Percentiles rank a stretch among this genome's conserved stretches.
Evolutionary conservation across 2,113 vertebrate genomes (phyloP).

Genomic region (Hystrix brachyura): DNA sequence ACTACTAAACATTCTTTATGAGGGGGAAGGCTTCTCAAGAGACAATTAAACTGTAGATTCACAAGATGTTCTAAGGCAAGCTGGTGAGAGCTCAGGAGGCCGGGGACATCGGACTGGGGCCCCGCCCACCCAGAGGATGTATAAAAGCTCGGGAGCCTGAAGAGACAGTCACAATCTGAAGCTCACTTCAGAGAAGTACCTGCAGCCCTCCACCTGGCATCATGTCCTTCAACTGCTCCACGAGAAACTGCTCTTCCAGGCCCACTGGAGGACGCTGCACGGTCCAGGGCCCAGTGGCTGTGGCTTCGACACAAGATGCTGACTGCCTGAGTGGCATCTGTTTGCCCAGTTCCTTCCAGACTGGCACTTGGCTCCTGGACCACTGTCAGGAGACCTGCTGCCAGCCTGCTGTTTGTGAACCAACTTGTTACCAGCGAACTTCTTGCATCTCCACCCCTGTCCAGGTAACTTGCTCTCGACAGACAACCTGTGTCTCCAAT

Average conservation of each 20-base stretch:
- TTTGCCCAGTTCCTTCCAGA: slow-evolving; percentile 83
- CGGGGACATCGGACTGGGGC: not conserved
- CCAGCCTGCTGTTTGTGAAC: slow-evolving; percentile 66
- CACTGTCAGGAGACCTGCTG: slow-evolving; percentile 74
- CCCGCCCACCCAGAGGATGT: slow-evolving; percentile 68
- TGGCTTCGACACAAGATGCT: not conserved
- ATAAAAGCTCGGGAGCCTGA: slow-evolving; percentile 62
- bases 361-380: slow-evolving; percentile 82
- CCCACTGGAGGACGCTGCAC: slow-evolving; percentile 3
- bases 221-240: slow-evolving; percentile 81
- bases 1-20: slow-evolving; percentile 83
- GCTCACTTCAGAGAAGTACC: not conserved
- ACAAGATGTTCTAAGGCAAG: slow-evolving; percentile 74
- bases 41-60: slow-evolving; percentile 76
- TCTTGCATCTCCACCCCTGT: slow-evolving; percentile 61
- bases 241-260: slow-evolving; percentile 69
- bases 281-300: not conserved
- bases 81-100: slow-evolving; percentile 57
- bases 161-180: slow-evolving; percentile 22
- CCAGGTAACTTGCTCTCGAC: slow-evolving; percentile 64
- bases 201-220: not conserved
- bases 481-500: slow-evolving; percentile 69
- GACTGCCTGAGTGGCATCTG: slow-evolving; percentile 77
- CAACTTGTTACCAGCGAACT: slow-evolving; percentile 65
- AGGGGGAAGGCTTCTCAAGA: slow-evolving; percentile 72